Percentiles rank a stretch among this genome's conserved stretches.
Evolutionary conservation across 2,888 invertebrate genomes (phyloP).

Genomic region (Helicoverpa assulta): DNA sequence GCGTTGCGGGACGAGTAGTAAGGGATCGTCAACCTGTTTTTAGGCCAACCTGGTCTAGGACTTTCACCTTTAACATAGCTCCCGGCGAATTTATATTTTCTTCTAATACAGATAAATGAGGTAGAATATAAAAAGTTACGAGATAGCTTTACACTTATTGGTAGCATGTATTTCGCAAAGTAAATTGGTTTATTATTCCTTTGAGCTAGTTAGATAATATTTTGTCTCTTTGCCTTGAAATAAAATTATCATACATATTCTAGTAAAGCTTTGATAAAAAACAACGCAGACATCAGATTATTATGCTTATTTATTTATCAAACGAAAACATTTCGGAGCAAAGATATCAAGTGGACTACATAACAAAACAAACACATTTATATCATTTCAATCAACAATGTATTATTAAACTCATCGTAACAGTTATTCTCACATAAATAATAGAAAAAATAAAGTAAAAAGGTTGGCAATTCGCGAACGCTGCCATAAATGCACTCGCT

Average conservation of each 20-base stretch:
- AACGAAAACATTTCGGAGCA: constrained; percentile 25
- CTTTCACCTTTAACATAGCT: constrained; percentile 76
- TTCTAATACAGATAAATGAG: constrained; percentile 23
- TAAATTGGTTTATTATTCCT: constrained; percentile 23
- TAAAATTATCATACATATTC: constrained; percentile 4
- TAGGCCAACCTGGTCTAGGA: constrained; percentile 78
- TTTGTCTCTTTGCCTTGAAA: constrained; percentile 6
- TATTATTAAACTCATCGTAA: constrained; percentile 68
- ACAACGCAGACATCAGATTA: constrained; percentile 22
- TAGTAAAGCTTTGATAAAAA: constrained; percentile 19
- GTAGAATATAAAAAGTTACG: constrained; percentile 13
- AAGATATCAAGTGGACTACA: constrained; percentile 43
- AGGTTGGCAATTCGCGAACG: constrained; percentile 83
- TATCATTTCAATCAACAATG: constrained; percentile 59
- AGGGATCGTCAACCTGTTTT: constrained; percentile 86
- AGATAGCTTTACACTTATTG: constrained; percentile 13
- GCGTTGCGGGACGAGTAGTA: constrained; percentile 71
- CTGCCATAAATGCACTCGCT: constrained; percentile 89
- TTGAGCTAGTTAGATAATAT: constrained; percentile 10
- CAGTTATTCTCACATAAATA: constrained; percentile 79
- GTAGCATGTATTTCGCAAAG: constrained; percentile 11
- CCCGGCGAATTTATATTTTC: constrained; percentile 41
- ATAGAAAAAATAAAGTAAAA: constrained; percentile 75
- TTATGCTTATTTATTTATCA: constrained; percentile 30
- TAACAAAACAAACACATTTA: constrained; percentile 46